These are phyloP conservation scores for Drosophila melanosoma DNA, from an alignment of 2,888 invertebrate genomes.

Conservation along the genomic window DNA sequence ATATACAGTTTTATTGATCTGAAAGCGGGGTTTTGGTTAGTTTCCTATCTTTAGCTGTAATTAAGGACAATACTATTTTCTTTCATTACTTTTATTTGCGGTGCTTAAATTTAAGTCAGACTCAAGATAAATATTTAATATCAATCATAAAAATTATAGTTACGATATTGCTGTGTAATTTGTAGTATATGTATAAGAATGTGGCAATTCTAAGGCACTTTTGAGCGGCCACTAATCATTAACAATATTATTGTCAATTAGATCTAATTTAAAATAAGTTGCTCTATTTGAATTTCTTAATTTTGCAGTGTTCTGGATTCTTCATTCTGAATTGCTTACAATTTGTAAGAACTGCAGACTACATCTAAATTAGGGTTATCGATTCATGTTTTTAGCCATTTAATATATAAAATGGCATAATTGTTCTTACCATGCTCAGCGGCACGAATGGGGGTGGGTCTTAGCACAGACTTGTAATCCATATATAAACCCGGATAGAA, in stretches of 20 bases:
- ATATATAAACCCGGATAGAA: slow-evolving; percentile 66
- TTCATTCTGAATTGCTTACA: neutral
- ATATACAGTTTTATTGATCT: neutral
- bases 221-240: neutral
- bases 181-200: neutral
- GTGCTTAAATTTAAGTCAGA: neutral
- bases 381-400: neutral
- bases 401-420: neutral
- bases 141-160: neutral
- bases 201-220: neutral
- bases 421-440: slow-evolving; percentile 76
- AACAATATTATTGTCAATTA: neutral
- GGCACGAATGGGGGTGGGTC: slow-evolving; percentile 82
- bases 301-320: neutral
- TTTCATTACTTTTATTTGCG: neutral
- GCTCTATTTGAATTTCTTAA: neutral
- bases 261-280: neutral
- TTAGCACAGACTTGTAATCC: slow-evolving; percentile 81
- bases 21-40: neutral
- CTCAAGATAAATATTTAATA: neutral
- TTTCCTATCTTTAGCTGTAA: too few relatives aligned
- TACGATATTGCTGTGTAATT: neutral
- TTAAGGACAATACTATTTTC: neutral
- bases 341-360: neutral
- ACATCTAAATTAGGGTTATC: neutral